These are phyloP conservation scores for Notolabrus celidotus DNA, from an alignment of 2,797 vertebrate species.

Conservation along the genomic window DNA sequence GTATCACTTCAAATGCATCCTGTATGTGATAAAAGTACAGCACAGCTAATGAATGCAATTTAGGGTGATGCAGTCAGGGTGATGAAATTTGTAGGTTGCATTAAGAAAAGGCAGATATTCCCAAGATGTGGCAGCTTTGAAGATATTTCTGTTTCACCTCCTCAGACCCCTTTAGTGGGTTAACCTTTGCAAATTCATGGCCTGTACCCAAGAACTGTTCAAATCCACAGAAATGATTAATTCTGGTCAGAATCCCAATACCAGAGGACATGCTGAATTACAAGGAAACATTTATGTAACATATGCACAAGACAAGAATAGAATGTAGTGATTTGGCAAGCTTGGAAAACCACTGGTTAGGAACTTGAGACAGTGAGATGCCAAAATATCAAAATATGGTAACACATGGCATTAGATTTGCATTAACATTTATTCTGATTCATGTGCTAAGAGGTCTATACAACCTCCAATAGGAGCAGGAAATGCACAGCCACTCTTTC, in stretches of 20 bases:
- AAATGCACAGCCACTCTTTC: constrained; percentile 11
- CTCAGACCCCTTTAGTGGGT: constrained; percentile 13
- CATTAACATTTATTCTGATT: not conserved
- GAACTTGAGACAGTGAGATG: not conserved
- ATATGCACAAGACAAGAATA: not conserved
- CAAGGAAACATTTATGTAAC: constrained; percentile 1
- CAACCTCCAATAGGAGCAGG: constrained; percentile 16
- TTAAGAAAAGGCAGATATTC: constrained; percentile 40
- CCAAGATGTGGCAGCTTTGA: constrained; percentile 30
- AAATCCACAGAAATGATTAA: constrained; percentile 2
- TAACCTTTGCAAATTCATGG: constrained; percentile 16
- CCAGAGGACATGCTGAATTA: constrained; percentile 16
- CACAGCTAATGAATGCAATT: constrained; percentile 57
- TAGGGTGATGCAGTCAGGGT: constrained; percentile 27
- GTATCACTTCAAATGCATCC: constrained; percentile 55
- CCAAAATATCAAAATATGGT: not conserved
- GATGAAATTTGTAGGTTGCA: constrained; percentile 29
- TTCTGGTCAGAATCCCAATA: constrained; percentile 6
- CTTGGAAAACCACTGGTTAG: not conserved
- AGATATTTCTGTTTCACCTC: constrained; percentile 43
- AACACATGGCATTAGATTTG: not conserved
- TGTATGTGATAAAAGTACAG: constrained; percentile 38
- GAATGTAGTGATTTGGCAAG: not conserved
- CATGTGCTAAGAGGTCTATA: constrained; percentile 6
- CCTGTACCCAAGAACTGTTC: not conserved